A percentile compares a stretch with the other conserved stretches of the same genome.
These are phyloP conservation scores for Pampus argenteus DNA, from an alignment of 2,797 vertebrate genomes.

Conservation along the genomic window DNA sequence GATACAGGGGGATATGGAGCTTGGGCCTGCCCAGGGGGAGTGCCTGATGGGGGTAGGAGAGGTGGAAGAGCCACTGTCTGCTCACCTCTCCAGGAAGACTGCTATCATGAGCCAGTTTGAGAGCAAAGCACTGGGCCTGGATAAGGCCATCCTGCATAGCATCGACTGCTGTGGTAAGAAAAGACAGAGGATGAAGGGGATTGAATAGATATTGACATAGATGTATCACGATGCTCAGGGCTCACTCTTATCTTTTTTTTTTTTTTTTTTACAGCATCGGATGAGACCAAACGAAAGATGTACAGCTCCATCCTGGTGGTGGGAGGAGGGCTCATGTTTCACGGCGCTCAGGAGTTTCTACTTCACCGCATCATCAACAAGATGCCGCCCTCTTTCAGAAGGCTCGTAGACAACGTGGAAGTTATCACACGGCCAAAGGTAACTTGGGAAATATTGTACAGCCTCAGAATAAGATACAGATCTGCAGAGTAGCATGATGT, in stretches of 20 bases:
- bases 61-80: constrained; percentile 88
- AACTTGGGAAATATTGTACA: neutral
- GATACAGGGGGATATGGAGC: constrained; percentile 89
- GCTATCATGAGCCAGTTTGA: constrained; percentile 93
- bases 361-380: constrained; percentile 98
- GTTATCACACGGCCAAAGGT: constrained; percentile 98
- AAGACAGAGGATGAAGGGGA: neutral
- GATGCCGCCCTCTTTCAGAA: constrained; percentile 98
- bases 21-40: constrained; percentile 89
- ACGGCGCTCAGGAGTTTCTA: constrained; percentile 95
- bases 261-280: constrained; percentile 88
- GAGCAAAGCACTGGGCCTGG: constrained; percentile 95
- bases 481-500: neutral
- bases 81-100: constrained; percentile 92
- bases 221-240: neutral
- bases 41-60: constrained; percentile 89
- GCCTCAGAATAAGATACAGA: neutral
- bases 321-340: constrained; percentile 96
- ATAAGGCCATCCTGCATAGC: constrained; percentile 97
- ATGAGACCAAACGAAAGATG: constrained; percentile 99
- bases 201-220: neutral
- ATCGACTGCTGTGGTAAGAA: constrained; percentile 98
- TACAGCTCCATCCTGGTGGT: constrained; percentile 98
- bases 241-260: constrained; percentile 16
- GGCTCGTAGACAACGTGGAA: constrained; percentile 97